Base-by-base conservation (phyloP, 2,888 invertebrate genomes). In the Dasypogon diadema region DNA sequence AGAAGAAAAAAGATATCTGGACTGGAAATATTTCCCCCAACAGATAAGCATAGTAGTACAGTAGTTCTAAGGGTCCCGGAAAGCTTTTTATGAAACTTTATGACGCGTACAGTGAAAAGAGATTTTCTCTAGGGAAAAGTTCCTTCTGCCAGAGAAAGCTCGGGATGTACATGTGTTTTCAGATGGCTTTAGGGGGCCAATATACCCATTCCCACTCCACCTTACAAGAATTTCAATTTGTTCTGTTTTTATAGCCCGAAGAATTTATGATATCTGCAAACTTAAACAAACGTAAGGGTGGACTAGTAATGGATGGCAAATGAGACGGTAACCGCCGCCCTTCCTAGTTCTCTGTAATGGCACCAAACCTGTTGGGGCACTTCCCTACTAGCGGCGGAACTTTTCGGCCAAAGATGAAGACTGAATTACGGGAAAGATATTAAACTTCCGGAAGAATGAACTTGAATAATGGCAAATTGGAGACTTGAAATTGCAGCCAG, bases 211-310 rank as follows among this genome's bases (percentile, higher is more conserved):
- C 16, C 58, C 58, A 34, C 10, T 6, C 37, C 63, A 16, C 34
- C 63, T 30, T 30, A 5, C 51, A 70, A 46, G 75, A 75, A 77
- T 77, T 77, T 77, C 77, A 77, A 77, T 77, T 77, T 77, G 75
- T 74, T 77, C 75, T 56, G 72, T 72, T 77, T 77, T 77, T 77
- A 77, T 75, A 54, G 75, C n/a, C 75, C 77, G 55, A 48, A 70
- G 72, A 75, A 77, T 77, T 77, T 77, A 77, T 77, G 75, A 75
- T 77, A 77, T 75, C 77, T 75, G 75, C 75, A 77, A 77, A 63
- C 63, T 63, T 63, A 63, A 63, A 63, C 63, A 63, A 63, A 63
- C 63, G 63, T 63, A 63, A 63, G 63, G 63, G 63, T 30, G 63
- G 42, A 63, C 18, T 37, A 18, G 42, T 37, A 63, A 63, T 63